Evolutionary conservation across 2,888 invertebrate genomes (phyloP), one percentile per base, ranked within the genome.

Genomic region (Yponomeuta evonymella): DNA sequence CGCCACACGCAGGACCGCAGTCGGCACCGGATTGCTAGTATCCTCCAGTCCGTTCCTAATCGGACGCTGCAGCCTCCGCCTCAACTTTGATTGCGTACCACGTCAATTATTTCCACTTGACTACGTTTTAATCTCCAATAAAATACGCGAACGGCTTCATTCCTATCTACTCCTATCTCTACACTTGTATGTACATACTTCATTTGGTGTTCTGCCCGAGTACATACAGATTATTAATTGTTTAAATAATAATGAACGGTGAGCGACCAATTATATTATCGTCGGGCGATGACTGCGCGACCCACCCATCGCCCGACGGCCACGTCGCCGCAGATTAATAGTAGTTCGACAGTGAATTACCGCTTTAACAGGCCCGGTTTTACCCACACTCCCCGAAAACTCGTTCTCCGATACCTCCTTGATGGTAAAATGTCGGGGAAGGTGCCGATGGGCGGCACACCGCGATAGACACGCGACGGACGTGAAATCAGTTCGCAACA

Each of bases 401-500:
- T 58, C 51, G 15, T 58, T 58, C 51, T 58, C 51, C 51, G 51
- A 12, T 58, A 12, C 51, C 51, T 12, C 51, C 15, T 15, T 58
- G 33, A 33, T 4, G 15, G 51, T 58, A 15, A 58, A 15, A 58
- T 58, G 2, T 58, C 51, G 51, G 15, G 15, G 51, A 58, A 58
- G 51, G 51, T 58, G 51, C 12, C 15, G 43, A 43, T 8, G 43
- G 6, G 6, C 43, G 43, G 15, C 15, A 58, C 15, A 15, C 51
- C 12, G 51, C 51, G 51, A 58, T 64, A 64, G 64, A 29, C 64
- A 64, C 64, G 64, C 64, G 64, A 64, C 23, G 51, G 64, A 29
- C 64, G 29, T 63, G 29, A 64, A 64, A 64, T 64, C 64, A 29
- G 64, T 64, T 30, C 30, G 64, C 64, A 64, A 64, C 64, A 64